Evolutionary conservation across 2,113 vertebrate genomes (phyloP).

Genomic region (Trogon surrucura): DNA sequence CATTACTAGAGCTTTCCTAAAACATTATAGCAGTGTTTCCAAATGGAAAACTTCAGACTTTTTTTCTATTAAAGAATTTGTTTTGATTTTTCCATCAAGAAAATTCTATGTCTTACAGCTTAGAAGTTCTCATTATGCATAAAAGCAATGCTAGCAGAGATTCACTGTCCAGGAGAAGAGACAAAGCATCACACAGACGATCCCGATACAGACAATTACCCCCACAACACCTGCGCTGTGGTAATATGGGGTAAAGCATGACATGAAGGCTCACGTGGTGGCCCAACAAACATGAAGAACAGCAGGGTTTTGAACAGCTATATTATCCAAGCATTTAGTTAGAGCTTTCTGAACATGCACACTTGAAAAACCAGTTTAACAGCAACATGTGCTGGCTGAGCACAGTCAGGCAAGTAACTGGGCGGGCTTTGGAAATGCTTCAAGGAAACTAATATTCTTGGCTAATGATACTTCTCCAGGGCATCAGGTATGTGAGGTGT

Average conservation of each 20-base stretch:
- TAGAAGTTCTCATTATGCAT: neutral
- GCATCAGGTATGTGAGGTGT: neutral
- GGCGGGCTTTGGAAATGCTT: neutral
- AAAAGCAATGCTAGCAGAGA: neutral
- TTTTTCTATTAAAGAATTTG: neutral
- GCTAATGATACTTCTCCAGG: neutral
- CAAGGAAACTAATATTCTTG: neutral
- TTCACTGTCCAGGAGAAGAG: neutral
- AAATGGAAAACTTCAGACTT: neutral
- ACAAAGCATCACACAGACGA: neutral
- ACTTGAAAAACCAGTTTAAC: constrained; percentile 29
- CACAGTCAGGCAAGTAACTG: neutral
- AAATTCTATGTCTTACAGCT: neutral
- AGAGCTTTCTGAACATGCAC: neutral
- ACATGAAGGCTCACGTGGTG: accelerated
- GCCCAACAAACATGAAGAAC: neutral
- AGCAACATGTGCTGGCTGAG: neutral
- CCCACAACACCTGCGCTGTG: neutral
- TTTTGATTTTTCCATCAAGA: neutral
- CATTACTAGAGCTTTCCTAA: neutral
- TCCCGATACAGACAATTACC: neutral
- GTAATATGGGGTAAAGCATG: neutral
- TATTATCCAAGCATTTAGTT: neutral
- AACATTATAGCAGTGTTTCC: neutral
- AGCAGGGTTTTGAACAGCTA: neutral